These are phyloP conservation scores for Rhea pennata DNA, from an alignment of 2,113 vertebrate genomes.

Conservation along the genomic window DNA sequence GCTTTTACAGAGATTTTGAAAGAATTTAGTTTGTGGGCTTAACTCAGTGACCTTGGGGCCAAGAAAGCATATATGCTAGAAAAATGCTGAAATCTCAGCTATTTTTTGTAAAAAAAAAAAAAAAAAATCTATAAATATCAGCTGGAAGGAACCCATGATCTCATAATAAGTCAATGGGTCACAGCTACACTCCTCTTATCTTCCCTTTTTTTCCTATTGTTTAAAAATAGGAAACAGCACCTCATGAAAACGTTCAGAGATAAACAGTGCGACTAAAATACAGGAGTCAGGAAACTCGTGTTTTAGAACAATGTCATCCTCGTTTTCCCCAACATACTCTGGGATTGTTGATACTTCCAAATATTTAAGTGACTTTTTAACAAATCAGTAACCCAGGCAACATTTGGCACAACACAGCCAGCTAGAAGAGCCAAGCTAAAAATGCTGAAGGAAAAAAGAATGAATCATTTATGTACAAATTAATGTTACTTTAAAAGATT, in stretches of 20 bases:
- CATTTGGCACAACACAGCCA: conserved; percentile 21
- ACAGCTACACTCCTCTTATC: conserved; percentile 52
- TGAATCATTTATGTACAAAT: background rate
- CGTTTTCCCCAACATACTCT: background rate
- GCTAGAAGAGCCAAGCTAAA: background rate
- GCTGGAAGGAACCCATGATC: conserved; percentile 50
- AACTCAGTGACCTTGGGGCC: conserved; percentile 8
- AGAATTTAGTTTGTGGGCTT: background rate
- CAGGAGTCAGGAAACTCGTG: conserved; percentile 39
- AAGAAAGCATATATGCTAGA: background rate
- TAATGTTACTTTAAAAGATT: background rate
- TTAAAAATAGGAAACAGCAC: conserved; percentile 68
- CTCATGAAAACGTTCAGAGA: conserved; percentile 55
- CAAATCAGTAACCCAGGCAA: conserved; percentile 56
- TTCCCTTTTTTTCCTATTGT: conserved; percentile 46
- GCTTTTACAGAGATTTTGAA: background rate
- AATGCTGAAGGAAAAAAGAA: background rate
- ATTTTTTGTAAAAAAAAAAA: conserved; percentile 2
- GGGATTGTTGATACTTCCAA: conserved; percentile 18
- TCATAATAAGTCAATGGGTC: conserved; percentile 57
- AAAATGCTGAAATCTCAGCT: conserved; percentile 35
- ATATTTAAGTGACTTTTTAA: conserved; percentile 46
- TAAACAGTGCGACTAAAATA: conserved; percentile 42
- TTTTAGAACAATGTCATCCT: conserved; percentile 58
- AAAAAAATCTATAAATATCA: conserved; percentile 55